Evolutionary conservation across 2,888 invertebrate species (phyloP), one percentile per base, ranked within the genome.

Genomic region (Panopea generosa): DNA sequence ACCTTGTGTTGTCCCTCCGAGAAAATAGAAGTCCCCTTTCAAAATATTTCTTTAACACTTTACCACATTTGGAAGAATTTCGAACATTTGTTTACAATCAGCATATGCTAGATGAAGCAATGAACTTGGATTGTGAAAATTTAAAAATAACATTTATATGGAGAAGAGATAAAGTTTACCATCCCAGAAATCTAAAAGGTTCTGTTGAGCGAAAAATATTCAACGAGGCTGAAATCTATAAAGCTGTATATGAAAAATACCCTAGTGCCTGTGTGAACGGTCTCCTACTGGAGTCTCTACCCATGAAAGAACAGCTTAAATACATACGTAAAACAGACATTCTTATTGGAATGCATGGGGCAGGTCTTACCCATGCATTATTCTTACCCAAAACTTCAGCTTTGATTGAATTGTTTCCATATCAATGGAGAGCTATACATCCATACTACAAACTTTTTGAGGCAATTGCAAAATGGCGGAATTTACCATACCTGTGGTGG

Each of bases 341-440:
- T 22, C 55, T 77, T 26, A 70, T 77, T 45, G 77, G 73, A 2
- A 77, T 77, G 77, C 77, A 77, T 57, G 77, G 77, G 9, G 77
- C 77, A 7, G 77, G 77, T 14, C 33, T 77, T n/a, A 73, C 69
- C 9, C 77, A 73, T 49, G 43, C 69, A 1, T 9, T 69, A 9
- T 77, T 65, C 49, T 61, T 77, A 22, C 77, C 77, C 24, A 55
- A 55, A 16, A 66, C 68, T 9, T 65, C 69, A 2, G 77, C 61
- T 0, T 16, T 77, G 3, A 47, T 77, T 18, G 77, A 77, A 57
- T 57, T 77, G 11, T 73, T 77, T 22, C 77, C 77, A 1, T 49
- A 55, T 20, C 52, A 53, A 4, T 77, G 69, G 50, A 69, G 55
- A 26, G 38, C 59, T 20, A 26, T 33, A 2, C 60, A 69, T 24